Base-by-base conservation (phyloP, 2,888 invertebrate species). In the Cabera pusaria region DNA sequence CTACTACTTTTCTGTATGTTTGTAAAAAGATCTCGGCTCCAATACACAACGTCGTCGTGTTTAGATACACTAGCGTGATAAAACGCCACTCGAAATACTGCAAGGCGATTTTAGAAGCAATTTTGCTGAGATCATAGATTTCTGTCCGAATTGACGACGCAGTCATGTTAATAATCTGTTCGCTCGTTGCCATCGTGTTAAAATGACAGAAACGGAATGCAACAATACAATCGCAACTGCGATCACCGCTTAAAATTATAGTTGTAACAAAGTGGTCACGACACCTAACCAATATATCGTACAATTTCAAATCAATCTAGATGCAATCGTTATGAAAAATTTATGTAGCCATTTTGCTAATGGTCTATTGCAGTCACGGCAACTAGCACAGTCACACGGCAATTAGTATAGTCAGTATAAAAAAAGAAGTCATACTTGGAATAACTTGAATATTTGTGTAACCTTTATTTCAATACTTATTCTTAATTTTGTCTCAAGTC, bases 1-100 rank as follows among this genome's bases (percentile, higher is more conserved):
- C 54, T 6, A 78, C 45, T 29, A 62, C 64, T 33, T 74, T 72
- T 23, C 53, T 44, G 33, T 76, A 86, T 1, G 54, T 40, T 11
- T 51, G 52, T 9, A 80, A 33, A 51, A 85, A 83, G 6, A 56
- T 32, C 29, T 75, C 68, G 0, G 75, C 52, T 3, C 74, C 72
- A 26, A 53, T 63, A 8, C 58, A 39, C 1, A 74, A 12, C 1
- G 67, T 63, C 0, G 78, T 57, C 0, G 78, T 57, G 53, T 80
- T 83, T 23, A 73, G 71, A n/a, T 78, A 44, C 8, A 84, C 56
- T 11, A 82, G 56, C 1, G 84, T 79, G 0, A 67, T 58, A 42
- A 70, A 74, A 2, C 66, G 65, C 70, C 72, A 74, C 29, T 74
- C 58, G 32, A 82, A 86, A 55, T 80, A 75, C 21, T 69, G 52